A percentile compares a stretch with the other conserved stretches of the same genome.
Conservation (phyloP, 2,113 vertebrate species). For the Actinemys pallida region DNA sequence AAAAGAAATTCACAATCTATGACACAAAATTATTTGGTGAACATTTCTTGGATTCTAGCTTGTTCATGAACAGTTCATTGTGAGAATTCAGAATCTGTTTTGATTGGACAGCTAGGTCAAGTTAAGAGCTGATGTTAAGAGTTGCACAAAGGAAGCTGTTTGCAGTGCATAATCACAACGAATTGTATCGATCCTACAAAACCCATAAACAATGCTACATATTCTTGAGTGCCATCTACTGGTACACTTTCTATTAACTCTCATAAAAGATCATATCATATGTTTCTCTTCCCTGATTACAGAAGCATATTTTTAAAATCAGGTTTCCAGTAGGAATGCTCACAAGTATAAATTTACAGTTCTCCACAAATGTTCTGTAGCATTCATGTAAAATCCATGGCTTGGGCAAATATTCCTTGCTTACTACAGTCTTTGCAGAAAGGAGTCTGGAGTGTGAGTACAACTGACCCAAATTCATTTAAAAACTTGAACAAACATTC, state of each 20-base stretch:
- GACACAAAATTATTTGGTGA: neutral
- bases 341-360: neutral
- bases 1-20: neutral
- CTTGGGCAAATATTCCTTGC: neutral
- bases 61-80: neutral
- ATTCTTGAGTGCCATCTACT: slow-evolving; percentile 67
- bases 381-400: neutral
- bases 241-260: neutral
- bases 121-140: neutral
- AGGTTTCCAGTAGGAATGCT: neutral
- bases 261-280: neutral
- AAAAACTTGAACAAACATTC: neutral
- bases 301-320: neutral
- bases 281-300: neutral
- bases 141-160: neutral
- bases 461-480: neutral
- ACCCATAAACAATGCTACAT: neutral
- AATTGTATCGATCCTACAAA: neutral
- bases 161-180: neutral
- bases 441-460: neutral
- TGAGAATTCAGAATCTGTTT: neutral
- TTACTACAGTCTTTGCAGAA: neutral
- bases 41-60: neutral
- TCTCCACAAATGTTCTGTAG: neutral
- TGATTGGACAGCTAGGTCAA: neutral